Evolutionary conservation across 2,888 invertebrate species (phyloP).

Genomic region (Thereva unica): DNA sequence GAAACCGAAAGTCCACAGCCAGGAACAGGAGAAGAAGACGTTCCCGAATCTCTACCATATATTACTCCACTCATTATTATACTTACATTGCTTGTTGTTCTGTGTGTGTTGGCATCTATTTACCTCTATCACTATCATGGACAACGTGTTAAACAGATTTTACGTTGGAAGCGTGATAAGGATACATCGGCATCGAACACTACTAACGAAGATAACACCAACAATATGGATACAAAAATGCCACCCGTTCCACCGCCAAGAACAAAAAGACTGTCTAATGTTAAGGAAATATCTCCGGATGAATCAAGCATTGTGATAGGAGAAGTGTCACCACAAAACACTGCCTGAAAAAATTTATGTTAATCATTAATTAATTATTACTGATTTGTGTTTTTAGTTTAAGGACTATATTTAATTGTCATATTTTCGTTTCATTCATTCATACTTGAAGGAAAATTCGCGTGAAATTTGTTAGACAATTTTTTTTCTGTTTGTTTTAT

Average conservation of each 20-base stretch:
- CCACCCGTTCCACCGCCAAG: slow-evolving; percentile 53
- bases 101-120: slow-evolving; percentile 68
- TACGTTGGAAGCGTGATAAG: slow-evolving; percentile 59
- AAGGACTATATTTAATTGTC: too few species aligned
- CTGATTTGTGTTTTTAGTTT: too few species aligned
- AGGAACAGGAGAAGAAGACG: slow-evolving; percentile 44
- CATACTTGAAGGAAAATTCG: too few species aligned
- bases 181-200: slow-evolving; percentile 32
- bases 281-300: slow-evolving; percentile 49
- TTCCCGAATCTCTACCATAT: slow-evolving; percentile 53
- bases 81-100: slow-evolving; percentile 68
- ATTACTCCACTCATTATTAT: slow-evolving; percentile 66
- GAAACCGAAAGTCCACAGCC: slow-evolving; percentile 41
- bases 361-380: too few species aligned
- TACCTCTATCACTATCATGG: slow-evolving; percentile 79
- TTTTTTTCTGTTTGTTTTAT: too few species aligned
- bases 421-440: too few species aligned
- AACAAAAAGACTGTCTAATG: slow-evolving; percentile 50
- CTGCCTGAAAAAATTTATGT: background rate
- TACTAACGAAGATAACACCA: background rate
- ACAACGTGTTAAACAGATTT: slow-evolving; percentile 67
- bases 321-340: slow-evolving; percentile 3
- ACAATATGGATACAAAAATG: slow-evolving; percentile 5
- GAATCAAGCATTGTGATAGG: slow-evolving; percentile 46
- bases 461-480: too few species aligned